Percentiles rank a stretch among this genome's conserved stretches.
Conservation (phyloP, 2,113 vertebrate genomes). For the Procapra przewalskii region DNA sequence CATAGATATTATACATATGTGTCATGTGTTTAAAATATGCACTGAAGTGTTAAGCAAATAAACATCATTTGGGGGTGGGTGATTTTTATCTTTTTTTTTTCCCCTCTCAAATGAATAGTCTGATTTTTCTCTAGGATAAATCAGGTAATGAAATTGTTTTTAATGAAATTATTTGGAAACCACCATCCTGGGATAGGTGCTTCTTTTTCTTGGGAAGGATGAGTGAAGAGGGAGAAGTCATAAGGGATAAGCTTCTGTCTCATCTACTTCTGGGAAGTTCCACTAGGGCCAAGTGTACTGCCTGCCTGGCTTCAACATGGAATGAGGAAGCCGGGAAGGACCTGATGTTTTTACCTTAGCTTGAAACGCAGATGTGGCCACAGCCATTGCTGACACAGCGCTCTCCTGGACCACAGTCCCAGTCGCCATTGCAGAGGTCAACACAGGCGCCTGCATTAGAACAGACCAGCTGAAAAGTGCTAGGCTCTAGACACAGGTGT, state of each 20-base stretch:
- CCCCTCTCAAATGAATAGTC: neutral
- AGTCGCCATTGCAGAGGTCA: neutral
- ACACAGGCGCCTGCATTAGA: neutral
- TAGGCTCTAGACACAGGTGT: neutral
- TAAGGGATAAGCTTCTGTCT: neutral
- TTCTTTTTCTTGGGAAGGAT: neutral
- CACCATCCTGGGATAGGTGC: neutral
- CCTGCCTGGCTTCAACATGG: too few species aligned
- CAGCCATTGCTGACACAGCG: constrained; percentile 40
- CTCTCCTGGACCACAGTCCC: neutral
- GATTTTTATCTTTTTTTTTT: neutral
- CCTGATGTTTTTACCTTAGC: constrained; percentile 24
- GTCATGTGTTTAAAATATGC: neutral
- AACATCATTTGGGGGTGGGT: neutral
- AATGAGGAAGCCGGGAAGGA: neutral
- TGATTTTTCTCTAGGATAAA: neutral
- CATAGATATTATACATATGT: neutral
- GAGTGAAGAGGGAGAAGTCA: neutral
- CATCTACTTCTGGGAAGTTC: neutral
- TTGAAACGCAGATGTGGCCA: neutral
- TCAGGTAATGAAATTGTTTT: neutral
- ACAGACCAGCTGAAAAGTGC: neutral
- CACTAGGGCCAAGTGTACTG: neutral
- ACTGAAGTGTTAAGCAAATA: neutral
- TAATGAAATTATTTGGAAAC: constrained; percentile 31